phyloP scores from a whole-genome alignment of 2,113 vertebrate species.

The Phyllostomus hastatus region DNA sequence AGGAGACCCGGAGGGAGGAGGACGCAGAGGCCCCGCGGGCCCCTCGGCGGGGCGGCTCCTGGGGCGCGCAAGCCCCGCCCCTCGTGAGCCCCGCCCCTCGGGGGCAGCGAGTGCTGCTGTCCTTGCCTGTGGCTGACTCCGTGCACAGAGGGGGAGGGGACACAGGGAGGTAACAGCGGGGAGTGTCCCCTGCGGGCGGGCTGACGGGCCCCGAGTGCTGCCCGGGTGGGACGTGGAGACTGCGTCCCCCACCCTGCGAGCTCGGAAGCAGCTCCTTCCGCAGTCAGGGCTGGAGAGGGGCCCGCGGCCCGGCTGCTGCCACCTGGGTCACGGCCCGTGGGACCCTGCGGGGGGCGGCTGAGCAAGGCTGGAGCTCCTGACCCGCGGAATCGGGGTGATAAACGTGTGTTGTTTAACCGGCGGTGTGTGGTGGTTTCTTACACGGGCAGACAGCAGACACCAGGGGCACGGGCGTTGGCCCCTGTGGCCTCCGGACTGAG shows the following conservation, averaged over 20 bases:
- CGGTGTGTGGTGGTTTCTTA: rapidly evolving
- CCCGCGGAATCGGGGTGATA: rapidly evolving
- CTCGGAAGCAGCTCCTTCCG: not conserved
- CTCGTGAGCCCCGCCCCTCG: not conserved
- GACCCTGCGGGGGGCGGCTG: not conserved
- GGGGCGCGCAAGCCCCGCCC: not conserved
- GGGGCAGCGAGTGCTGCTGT: rapidly evolving
- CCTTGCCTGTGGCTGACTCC: not conserved
- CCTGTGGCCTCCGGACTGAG: not conserved
- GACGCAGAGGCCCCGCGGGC: not conserved
- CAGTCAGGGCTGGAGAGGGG: not conserved
- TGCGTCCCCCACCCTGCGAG: rapidly evolving
- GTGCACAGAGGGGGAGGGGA: rapidly evolving
- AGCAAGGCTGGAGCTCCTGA: not conserved
- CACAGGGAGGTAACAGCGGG: rapidly evolving
- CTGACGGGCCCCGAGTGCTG: not conserved
- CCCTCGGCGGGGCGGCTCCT: not conserved
- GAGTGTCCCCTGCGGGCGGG: not conserved
- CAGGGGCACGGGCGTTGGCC: too few species aligned
- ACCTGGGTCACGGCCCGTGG: rapidly evolving
- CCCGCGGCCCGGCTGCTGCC: rapidly evolving
- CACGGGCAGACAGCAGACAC: rapidly evolving
- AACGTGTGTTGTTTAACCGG: rapidly evolving
- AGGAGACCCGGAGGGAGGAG: not conserved
- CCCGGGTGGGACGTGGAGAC: not conserved